Evolutionary conservation across 30 jellyfish, hydroid and myxozoan genomes (phyloP), one percentile per base, ranked within the genome.

Genomic region (Sanderia malayensis): DNA sequence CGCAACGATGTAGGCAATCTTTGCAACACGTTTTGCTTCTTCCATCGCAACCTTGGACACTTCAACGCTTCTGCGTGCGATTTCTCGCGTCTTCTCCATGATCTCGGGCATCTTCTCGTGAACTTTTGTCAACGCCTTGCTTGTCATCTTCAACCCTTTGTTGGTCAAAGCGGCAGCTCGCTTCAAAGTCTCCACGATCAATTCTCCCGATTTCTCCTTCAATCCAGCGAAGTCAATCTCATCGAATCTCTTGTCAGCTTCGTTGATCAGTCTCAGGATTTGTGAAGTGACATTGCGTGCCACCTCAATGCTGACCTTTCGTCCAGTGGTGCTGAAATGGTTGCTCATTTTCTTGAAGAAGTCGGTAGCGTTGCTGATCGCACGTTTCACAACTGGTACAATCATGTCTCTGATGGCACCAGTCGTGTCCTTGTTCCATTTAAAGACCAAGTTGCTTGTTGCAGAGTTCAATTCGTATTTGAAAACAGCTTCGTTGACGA

Each of bases 371-470:
- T 82, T 71, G 55, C 29, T 46, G 46, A 63, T 29, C 25, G 88
- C 74, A 37, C 73, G 44, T 68, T 31, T 80, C 32, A 68, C 66
- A 23, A 67, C 69, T 46, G 86, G 86, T 19, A 62, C 86, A 45
- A 90, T 63, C 11, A 65, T 37, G 52, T 80, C 74, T 46, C 76
- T 58, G 68, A 90, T 68, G 60, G 61, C 62, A 34, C 58, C 47
- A 67, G 89, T 60, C 29, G 95, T 85, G 52, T 93, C 96, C 47
- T 85, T 75, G 94, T 93, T 93, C 95, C 94, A 85, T 34, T 80
- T 91, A 80, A 93, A 85, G 44, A 76, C 67, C 49, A 93, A 59
- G 52, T 81, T 80, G 71, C 96, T 71, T 34, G 86, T 84, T 9
- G 76, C 88, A 15, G 85, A 32, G 22, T 86, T 74, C n/a, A 93